Base-by-base conservation (phyloP, 2,888 invertebrate genomes). In the Brenthis hecate region DNA sequence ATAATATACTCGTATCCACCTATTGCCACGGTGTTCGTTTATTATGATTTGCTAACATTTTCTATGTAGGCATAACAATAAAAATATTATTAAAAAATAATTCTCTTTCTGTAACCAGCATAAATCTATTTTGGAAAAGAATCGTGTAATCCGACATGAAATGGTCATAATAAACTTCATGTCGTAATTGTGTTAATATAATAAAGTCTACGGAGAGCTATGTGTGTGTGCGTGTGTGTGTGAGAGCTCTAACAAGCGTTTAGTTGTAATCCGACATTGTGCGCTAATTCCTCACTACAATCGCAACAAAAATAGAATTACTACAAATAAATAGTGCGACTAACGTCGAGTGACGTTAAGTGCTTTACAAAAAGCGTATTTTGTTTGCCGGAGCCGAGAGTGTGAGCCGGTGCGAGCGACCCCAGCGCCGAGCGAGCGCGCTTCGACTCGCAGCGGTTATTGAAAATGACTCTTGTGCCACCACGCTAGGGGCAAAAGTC, bases 251-350 rank as follows among this genome's bases (percentile, higher is more conserved):
- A 68, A 64, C 68, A 66, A 73, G 64, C 70, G 56, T 66, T 70
- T 65, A 62, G 70, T 65, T 65, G 71, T 69, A 76, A 77, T 75
- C 78, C 78, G 70, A 66, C 73, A 73, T 77, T 78, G 80, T 80
- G 70, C 73, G 74, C 73, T 80, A 79, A 77, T 75, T 76, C 77
- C 72, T 53, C 36, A 36, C 71, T 54, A 71, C 68, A 80, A 83
- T 83, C 81, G 78, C 75, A 81, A 81, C 81, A 85, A 86, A 87
- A 89, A 90, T 87, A 86, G 85, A 82, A 88, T 89, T 87, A 89
- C 80, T 85, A 84, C 79, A 88, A 90, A 88, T 88, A 89, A 88
- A 89, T 84, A 87, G 84, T 80, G 80, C 79, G 76, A 77, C 75
- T 80, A 79, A 80, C 79, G 78, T 81, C 82, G 77, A 85, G 77